Evolutionary conservation across 2,888 invertebrate species (phyloP).

Genomic region (Hyalella azteca): DNA sequence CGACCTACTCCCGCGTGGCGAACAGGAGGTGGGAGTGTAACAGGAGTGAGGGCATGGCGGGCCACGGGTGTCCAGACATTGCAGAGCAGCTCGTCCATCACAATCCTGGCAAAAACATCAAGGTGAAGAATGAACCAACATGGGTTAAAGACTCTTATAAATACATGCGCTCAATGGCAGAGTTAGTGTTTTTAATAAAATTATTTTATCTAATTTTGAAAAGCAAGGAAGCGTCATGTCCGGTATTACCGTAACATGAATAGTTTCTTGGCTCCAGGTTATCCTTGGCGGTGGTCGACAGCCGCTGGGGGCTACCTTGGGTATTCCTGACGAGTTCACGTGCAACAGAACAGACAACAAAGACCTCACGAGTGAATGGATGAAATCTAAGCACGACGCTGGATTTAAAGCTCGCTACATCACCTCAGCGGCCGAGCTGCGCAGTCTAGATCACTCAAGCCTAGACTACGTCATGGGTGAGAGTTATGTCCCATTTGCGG

Average conservation of each 20-base stretch:
- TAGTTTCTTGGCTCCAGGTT: not conserved
- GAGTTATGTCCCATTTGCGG: no score
- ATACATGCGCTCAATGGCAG: not conserved
- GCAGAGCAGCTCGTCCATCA: slow-evolving; percentile 81
- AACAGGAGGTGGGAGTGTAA: slow-evolving; percentile 63
- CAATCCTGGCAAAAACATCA: slow-evolving; percentile 77
- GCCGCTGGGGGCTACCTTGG: slow-evolving; percentile 8
- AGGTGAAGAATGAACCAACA: slow-evolving; percentile 83
- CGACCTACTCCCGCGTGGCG: slow-evolving; percentile 77
- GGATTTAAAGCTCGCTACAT: slow-evolving; percentile 70
- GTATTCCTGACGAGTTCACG: slow-evolving; percentile 59
- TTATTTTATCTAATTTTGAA: not conserved
- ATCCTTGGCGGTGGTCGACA: slow-evolving; percentile 29
- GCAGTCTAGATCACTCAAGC: slow-evolving; percentile 68
- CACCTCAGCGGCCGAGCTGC: slow-evolving; percentile 73
- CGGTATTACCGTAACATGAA: not conserved
- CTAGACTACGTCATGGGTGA: slow-evolving; percentile 80
- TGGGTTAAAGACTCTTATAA: slow-evolving; percentile 64
- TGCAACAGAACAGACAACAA: slow-evolving; percentile 76
- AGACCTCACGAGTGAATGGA: slow-evolving; percentile 77
- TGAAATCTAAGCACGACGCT: slow-evolving; percentile 68
- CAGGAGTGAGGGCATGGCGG: slow-evolving; percentile 65
- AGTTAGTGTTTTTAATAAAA: not conserved
- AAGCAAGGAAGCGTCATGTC: not conserved
- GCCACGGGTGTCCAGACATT: slow-evolving; percentile 78